Percentiles rank a stretch among this genome's conserved stretches.
phyloP scores from a whole-genome alignment of 2,888 invertebrate species.

The Thysanoteuthis rhombus region DNA sequence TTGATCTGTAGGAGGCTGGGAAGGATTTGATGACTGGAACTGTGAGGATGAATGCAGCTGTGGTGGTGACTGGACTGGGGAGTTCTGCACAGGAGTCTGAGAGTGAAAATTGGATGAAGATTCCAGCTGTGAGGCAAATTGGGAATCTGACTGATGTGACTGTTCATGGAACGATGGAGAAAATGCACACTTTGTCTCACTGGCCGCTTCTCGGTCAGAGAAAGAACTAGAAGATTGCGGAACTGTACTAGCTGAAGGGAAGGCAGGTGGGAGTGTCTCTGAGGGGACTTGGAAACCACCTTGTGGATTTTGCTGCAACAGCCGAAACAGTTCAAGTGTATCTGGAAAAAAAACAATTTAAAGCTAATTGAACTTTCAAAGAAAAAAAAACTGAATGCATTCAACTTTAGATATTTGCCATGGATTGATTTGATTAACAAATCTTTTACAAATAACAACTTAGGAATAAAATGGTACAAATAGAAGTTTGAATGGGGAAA shows the following conservation, averaged over 20 bases:
- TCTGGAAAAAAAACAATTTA: neutral
- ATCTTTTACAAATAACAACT: neutral
- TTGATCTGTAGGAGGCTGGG: conserved; percentile 23
- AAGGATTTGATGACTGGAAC: conserved; percentile 14
- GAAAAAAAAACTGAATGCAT: neutral
- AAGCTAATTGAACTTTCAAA: neutral
- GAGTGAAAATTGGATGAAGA: conserved; percentile 21
- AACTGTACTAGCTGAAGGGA: conserved; percentile 18
- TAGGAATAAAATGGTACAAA: neutral
- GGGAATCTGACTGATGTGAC: neutral
- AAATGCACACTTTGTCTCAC: conserved; percentile 25
- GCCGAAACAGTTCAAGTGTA: conserved; percentile 12
- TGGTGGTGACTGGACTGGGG: conserved; percentile 18
- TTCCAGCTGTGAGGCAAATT: neutral
- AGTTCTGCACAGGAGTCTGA: conserved; percentile 19
- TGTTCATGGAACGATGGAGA: conserved; percentile 27
- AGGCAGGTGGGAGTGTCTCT: neutral
- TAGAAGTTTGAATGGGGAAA: neutral
- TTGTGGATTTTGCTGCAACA: conserved; percentile 20
- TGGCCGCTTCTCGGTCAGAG: neutral
- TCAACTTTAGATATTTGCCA: neutral
- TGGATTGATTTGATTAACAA: neutral
- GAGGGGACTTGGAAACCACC: conserved; percentile 13
- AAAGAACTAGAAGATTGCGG: neutral
- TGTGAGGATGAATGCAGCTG: conserved; percentile 15